Conservation (phyloP, 1,140 invertebrate genomes). For the Ooceraea biroi region DNA sequence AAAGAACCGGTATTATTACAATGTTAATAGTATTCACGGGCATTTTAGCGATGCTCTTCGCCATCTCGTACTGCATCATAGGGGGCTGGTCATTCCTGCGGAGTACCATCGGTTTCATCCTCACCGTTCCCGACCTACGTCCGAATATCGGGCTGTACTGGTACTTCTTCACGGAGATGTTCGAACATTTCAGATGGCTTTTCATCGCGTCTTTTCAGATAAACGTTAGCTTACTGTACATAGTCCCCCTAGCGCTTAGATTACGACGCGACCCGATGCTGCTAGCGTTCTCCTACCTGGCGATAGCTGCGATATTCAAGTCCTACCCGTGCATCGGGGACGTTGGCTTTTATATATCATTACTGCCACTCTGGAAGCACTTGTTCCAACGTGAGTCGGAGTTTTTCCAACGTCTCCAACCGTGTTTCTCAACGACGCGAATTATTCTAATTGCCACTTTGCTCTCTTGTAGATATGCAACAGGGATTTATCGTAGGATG, state of each 20-base stretch:
- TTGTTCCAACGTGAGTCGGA: constrained; percentile 93
- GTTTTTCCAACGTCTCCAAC: neutral
- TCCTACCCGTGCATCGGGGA: constrained; percentile 98
- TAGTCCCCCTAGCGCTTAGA: constrained; percentile 94
- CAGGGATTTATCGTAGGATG: constrained; percentile 96
- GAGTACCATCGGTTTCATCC: constrained; percentile 82
- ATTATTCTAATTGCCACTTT: constrained; percentile 3
- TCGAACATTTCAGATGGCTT: constrained; percentile 98
- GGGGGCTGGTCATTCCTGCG: constrained; percentile 82
- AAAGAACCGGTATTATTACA: constrained; percentile 64
- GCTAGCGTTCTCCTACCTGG: constrained; percentile 93
- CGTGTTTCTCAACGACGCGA: neutral
- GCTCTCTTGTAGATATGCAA: constrained; percentile 90
- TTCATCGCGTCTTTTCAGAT: constrained; percentile 99
- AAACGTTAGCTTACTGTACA: constrained; percentile 96
- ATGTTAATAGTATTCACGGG: constrained; percentile 80
- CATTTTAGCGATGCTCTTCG: constrained; percentile 77
- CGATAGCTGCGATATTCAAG: constrained; percentile 96
- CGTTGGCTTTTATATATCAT: constrained; percentile 95
- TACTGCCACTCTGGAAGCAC: constrained; percentile 97
- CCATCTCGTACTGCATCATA: constrained; percentile 79
- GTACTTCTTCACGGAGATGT: constrained; percentile 99
- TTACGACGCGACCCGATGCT: constrained; percentile 95
- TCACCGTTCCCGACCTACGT: constrained; percentile 95
- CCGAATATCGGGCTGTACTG: constrained; percentile 99